Percentiles rank a stretch among this genome's conserved stretches.
Conservation (phyloP, 1,140 invertebrate species). For the Brachionus asplanchnoidis region DNA sequence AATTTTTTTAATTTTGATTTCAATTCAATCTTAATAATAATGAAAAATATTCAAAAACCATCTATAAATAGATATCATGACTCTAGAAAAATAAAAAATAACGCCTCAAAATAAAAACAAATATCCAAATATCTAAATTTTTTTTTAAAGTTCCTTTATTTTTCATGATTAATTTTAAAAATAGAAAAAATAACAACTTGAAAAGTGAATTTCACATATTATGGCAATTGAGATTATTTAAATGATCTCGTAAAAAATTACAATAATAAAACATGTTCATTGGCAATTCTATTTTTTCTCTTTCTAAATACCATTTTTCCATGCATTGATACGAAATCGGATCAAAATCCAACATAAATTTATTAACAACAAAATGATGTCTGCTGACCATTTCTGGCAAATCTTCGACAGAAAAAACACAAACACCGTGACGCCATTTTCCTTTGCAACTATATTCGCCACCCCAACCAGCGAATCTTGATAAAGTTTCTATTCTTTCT, state of each 20-base stretch:
- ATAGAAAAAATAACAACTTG: not conserved
- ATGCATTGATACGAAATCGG: constrained; percentile 49
- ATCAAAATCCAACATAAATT: constrained; percentile 49
- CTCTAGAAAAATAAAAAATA: no score
- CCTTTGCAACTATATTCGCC: constrained; percentile 8
- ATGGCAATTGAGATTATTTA: not conserved
- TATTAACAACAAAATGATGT: constrained; percentile 51
- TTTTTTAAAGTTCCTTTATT: no score
- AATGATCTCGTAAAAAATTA: not conserved
- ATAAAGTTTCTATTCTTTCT: not conserved
- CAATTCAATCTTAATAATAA: no score
- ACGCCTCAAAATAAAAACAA: no score
- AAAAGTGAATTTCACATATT: not conserved
- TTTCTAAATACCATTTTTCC: constrained; percentile 45
- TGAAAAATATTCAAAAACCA: no score
- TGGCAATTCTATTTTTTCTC: not conserved
- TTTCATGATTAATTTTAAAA: no score
- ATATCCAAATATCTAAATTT: no score
- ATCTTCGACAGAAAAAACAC: constrained; percentile 48
- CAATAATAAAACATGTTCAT: constrained; percentile 21
- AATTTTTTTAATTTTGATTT: no score
- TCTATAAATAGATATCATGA: no score
- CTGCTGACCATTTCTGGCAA: constrained; percentile 44
- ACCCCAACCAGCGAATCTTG: not conserved
- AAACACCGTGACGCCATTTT: constrained; percentile 44